These are phyloP conservation scores for Himalopsyche tibetana DNA, from an alignment of 2,888 invertebrate species.

Conservation along the genomic window DNA sequence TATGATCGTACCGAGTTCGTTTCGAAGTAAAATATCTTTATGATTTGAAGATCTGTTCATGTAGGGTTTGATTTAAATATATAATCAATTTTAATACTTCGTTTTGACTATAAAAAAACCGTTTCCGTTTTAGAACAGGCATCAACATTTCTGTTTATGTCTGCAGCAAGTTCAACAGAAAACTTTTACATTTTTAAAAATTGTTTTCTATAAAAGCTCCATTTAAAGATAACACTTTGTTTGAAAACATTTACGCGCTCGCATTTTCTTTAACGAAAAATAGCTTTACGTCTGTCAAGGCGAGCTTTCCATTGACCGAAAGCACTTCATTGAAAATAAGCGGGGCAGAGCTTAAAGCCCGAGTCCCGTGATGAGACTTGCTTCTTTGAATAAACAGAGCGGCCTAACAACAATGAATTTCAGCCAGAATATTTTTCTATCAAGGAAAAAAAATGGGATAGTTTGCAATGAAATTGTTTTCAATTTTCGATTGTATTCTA, in stretches of 20 bases:
- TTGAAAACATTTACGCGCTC: conserved; percentile 42
- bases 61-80: too few relatives aligned
- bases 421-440: too few relatives aligned
- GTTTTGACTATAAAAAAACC: too few relatives aligned
- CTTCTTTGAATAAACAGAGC: conserved; percentile 11
- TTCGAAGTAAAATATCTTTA: too few relatives aligned
- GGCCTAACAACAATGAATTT: not conserved
- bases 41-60: too few relatives aligned
- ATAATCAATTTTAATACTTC: too few relatives aligned
- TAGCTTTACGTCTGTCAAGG: conserved; percentile 43
- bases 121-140: not conserved
- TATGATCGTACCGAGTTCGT: too few relatives aligned
- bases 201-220: conserved; percentile 35
- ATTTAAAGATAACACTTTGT: conserved; percentile 43
- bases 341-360: conserved; percentile 45
- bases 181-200: conserved; percentile 23
- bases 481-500: too few relatives aligned
- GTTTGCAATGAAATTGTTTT: too few relatives aligned
- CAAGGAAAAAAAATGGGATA: too few relatives aligned
- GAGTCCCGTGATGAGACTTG: conserved; percentile 39
- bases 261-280: conserved; percentile 40
- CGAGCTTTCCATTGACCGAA: conserved; percentile 41
- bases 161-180: not conserved
- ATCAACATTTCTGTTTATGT: conserved; percentile 26
- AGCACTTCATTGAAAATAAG: conserved; percentile 53